Evolutionary conservation across 1,140 invertebrate species (phyloP).

Genomic region (Sitophilus oryzae): DNA sequence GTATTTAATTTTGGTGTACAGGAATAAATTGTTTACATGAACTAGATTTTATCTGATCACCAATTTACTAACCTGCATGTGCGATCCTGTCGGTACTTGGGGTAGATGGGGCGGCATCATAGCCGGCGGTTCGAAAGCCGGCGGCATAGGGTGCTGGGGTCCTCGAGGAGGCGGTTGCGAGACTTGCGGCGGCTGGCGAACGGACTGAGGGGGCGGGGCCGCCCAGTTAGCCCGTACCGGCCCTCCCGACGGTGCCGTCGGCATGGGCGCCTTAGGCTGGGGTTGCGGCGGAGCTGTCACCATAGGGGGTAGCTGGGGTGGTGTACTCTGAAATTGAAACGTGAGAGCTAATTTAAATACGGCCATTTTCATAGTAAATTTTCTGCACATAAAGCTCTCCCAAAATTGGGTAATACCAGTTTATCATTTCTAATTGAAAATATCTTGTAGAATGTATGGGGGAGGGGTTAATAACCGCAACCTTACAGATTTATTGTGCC

Average conservation of each 20-base stretch:
- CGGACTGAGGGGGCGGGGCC: slow-evolving; percentile 35
- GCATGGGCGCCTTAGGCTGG: slow-evolving; percentile 19
- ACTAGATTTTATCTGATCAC: neutral
- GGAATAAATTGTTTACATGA: too few species aligned
- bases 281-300: slow-evolving; percentile 8
- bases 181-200: slow-evolving; percentile 35
- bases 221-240: slow-evolving; percentile 48
- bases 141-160: slow-evolving; percentile 39
- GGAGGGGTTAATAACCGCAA: too few species aligned
- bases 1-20: too few species aligned
- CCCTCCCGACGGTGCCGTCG: slow-evolving; percentile 7
- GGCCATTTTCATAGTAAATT: too few species aligned
- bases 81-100: slow-evolving; percentile 36
- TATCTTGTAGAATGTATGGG: too few species aligned
- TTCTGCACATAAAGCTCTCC: too few species aligned
- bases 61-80: slow-evolving; percentile 29
- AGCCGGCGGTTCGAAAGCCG: slow-evolving; percentile 35
- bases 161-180: slow-evolving; percentile 31
- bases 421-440: too few species aligned
- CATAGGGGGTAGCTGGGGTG: slow-evolving; percentile 32
- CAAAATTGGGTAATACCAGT: too few species aligned
- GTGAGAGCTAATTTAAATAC: too few species aligned
- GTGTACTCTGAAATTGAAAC: slow-evolving; percentile 27
- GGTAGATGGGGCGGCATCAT: slow-evolving; percentile 45
- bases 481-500: too few species aligned